These are phyloP conservation scores for Sylvicapra grimmia DNA, from an alignment of 2,113 vertebrate genomes.

Conservation along the genomic window DNA sequence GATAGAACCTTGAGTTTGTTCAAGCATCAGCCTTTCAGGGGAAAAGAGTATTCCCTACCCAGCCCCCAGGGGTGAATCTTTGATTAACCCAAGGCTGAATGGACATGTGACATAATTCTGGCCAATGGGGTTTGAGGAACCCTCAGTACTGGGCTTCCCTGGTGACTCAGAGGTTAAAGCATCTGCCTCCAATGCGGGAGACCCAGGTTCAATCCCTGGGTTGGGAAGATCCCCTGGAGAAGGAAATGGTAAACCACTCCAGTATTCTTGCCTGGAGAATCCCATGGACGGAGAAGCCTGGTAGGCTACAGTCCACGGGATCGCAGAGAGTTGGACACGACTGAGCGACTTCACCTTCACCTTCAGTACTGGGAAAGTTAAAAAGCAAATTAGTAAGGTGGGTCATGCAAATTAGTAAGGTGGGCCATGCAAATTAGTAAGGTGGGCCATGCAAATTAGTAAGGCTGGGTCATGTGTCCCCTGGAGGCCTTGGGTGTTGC, in stretches of 20 bases:
- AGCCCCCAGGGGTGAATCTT: not conserved
- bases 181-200: too few species aligned
- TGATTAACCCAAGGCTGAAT: not conserved
- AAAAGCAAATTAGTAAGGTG: not conserved
- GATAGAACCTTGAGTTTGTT: not conserved
- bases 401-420: not conserved
- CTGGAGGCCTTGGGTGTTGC: not conserved
- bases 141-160: not conserved
- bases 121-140: not conserved
- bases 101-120: not conserved
- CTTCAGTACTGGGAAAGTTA: not conserved
- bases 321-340: too few species aligned
- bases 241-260: too few species aligned
- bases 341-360: not conserved
- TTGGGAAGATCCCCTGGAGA: too few species aligned
- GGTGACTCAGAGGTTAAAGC: too few species aligned
- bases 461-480: too few species aligned
- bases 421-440: too few species aligned
- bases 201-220: too few species aligned
- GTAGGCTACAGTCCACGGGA: too few species aligned
- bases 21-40: not conserved
- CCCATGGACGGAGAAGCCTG: too few species aligned
- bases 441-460: too few species aligned
- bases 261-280: too few species aligned
- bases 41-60: not conserved